A percentile compares a stretch with the other conserved stretches of the same genome.
These are phyloP conservation scores for Parotocinclus haroldoi DNA, from an alignment of 2,797 vertebrate genomes.

Conservation along the genomic window DNA sequence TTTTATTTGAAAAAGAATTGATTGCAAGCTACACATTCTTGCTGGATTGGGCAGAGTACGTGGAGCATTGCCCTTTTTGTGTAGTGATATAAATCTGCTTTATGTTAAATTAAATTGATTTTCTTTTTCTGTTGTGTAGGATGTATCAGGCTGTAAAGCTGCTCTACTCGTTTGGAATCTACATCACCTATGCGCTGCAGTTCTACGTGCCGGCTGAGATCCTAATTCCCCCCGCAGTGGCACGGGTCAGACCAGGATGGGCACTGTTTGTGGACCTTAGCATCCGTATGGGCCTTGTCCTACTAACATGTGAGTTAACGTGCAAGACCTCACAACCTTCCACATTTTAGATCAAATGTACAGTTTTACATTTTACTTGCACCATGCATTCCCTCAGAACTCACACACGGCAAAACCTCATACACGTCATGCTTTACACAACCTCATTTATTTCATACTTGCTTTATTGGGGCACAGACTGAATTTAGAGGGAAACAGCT, in stretches of 20 bases:
- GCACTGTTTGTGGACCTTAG: constrained; percentile 71
- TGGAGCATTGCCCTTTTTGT: no score
- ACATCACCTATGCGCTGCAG: constrained; percentile 92
- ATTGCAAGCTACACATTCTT: no score
- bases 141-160: constrained; percentile 92
- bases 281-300: constrained; percentile 77
- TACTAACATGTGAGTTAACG: constrained; percentile 85
- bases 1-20: no score
- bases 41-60: no score
- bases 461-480: no score
- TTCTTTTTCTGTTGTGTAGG: constrained; percentile 65
- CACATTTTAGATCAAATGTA: no score
- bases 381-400: no score
- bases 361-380: no score
- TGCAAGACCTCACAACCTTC: no score
- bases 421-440: background rate
- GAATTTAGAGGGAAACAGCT: no score
- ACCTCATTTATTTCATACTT: background rate
- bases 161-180: constrained; percentile 90
- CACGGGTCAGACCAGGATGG: constrained; percentile 71
- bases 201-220: constrained; percentile 96
- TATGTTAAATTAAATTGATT: background rate
- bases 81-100: background rate
- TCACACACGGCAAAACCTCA: no score
- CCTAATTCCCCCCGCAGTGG: constrained; percentile 73